phyloP scores from a whole-genome alignment of 2,888 invertebrate species.

The Nyleta sp. region DNA sequence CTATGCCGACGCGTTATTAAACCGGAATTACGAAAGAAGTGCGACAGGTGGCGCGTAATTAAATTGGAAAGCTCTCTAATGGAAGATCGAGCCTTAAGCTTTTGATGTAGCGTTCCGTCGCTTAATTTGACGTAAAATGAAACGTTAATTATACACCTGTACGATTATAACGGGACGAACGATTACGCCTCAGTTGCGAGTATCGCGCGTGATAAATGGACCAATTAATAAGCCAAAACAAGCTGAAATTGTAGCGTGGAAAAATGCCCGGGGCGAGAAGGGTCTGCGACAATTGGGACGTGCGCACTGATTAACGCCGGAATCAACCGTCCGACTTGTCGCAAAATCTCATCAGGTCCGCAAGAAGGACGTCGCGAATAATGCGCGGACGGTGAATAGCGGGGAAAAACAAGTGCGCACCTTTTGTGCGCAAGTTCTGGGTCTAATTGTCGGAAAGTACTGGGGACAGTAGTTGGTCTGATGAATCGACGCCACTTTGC shows the following conservation, averaged over 20 bases:
- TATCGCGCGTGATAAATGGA: constrained; percentile 20
- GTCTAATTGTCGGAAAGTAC: constrained; percentile 52
- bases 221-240: constrained; percentile 43
- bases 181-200: constrained; percentile 26
- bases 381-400: constrained; percentile 18
- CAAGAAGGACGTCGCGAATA: constrained; percentile 28
- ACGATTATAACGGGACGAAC: constrained; percentile 41
- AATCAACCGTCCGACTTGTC: constrained; percentile 34
- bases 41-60: constrained; percentile 21
- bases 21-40: constrained; percentile 35
- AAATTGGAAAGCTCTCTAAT: constrained; percentile 54
- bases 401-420: constrained; percentile 14
- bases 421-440: constrained; percentile 6
- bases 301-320: constrained; percentile 23
- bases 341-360: constrained; percentile 22
- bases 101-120: constrained; percentile 61
- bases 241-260: constrained; percentile 12
- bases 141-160: constrained; percentile 64
- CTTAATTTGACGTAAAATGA: constrained; percentile 65
- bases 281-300: neutral
- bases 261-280: neutral
- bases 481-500: constrained; percentile 37
- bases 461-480: constrained; percentile 7
- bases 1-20: constrained; percentile 27
- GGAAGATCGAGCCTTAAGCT: constrained; percentile 59